phyloP scores from a whole-genome alignment of 2,797 vertebrate species.

The Lepilemur septentrionalis region DNA sequence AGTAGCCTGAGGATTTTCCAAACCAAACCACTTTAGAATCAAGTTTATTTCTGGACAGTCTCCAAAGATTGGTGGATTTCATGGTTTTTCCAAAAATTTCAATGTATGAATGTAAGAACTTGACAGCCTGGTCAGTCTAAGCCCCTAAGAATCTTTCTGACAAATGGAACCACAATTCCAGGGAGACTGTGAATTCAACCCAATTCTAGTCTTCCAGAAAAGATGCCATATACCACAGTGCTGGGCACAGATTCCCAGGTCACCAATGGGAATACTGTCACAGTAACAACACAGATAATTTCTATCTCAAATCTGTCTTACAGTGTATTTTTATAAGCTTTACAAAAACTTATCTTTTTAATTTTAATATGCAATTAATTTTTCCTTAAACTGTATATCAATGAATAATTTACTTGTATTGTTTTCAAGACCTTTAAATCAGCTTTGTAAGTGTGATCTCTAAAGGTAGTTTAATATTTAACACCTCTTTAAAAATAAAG shows the following conservation, averaged over 20 bases:
- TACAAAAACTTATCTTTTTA: neutral
- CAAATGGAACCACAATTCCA: neutral
- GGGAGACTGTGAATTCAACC: neutral
- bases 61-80: slow-evolving; percentile 19
- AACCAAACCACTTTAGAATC: neutral
- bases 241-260: neutral
- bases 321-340: neutral
- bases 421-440: slow-evolving; percentile 6
- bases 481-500: slow-evolving; percentile 12
- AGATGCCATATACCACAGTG: neutral
- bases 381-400: neutral
- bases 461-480: slow-evolving; percentile 32
- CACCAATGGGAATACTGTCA: neutral
- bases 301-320: slow-evolving; percentile 4
- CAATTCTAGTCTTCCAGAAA: neutral
- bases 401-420: neutral
- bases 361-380: neutral
- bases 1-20: slow-evolving; percentile 1
- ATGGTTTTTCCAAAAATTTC: neutral
- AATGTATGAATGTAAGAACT: neutral
- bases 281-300: neutral
- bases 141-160: neutral
- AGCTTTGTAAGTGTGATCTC: neutral
- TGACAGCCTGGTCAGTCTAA: neutral
- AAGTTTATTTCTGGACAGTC: neutral